phyloP scores from a whole-genome alignment of 2,888 invertebrate genomes.

The Drosophila kuntzei region DNA sequence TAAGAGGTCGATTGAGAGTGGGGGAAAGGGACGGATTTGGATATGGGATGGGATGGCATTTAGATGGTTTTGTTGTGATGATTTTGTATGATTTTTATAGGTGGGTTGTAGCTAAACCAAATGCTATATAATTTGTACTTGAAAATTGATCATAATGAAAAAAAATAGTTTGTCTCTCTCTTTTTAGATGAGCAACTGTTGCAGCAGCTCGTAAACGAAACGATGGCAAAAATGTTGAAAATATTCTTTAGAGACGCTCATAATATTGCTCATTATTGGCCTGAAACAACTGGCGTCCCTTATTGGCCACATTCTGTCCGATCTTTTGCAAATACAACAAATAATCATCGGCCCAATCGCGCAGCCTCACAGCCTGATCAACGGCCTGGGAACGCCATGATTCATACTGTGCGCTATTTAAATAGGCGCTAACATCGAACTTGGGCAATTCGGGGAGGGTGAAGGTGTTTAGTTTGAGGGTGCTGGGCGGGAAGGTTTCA shows the following conservation, averaged over 20 bases:
- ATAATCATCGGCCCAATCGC: conserved; percentile 84
- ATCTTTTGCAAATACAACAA: conserved; percentile 86
- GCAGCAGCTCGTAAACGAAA: conserved; percentile 69
- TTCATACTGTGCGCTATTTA: conserved; percentile 77
- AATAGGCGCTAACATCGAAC: conserved; percentile 77
- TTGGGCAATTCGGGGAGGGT: conserved; percentile 80
- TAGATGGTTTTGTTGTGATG: conserved; percentile 14
- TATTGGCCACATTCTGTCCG: conserved; percentile 87
- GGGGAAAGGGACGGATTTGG: conserved; percentile 19
- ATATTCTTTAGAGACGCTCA: conserved; percentile 73
- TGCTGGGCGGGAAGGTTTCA: conserved; percentile 84
- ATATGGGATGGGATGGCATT: conserved; percentile 20
- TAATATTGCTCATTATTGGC: conserved; percentile 70
- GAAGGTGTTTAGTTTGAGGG: conserved; percentile 76
- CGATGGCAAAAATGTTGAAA: conserved; percentile 56
- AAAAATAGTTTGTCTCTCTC: conserved; percentile 2
- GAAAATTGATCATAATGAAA: conserved; percentile 25
- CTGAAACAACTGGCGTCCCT: conserved; percentile 85
- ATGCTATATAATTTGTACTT: conserved; percentile 71
- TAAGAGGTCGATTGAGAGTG: conserved; percentile 10
- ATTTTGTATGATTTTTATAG: conserved; percentile 21
- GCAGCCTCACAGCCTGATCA: conserved; percentile 86
- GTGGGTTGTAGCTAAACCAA: conserved; percentile 35
- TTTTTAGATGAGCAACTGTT: conserved; percentile 59
- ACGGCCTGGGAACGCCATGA: conserved; percentile 86